Percentiles rank a stretch among this genome's conserved stretches.
These are phyloP conservation scores for Cairina moschata DNA, from an alignment of 2,113 vertebrate species.

Conservation along the genomic window DNA sequence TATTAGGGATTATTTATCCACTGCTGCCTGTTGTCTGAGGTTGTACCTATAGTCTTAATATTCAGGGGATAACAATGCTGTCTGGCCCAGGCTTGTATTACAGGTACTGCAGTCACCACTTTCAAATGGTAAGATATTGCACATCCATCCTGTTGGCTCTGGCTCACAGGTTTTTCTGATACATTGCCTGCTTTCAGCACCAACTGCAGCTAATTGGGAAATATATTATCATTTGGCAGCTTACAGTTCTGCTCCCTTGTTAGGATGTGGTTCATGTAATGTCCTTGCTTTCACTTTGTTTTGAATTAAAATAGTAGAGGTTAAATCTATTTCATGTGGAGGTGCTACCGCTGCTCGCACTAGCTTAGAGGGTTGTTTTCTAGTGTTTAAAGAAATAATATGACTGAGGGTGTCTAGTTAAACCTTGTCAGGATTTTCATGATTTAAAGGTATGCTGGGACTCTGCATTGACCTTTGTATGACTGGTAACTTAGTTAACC, in stretches of 20 bases:
- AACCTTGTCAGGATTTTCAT: background rate
- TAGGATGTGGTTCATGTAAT: background rate
- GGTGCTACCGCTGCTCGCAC: background rate
- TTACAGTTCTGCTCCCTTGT: background rate
- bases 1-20: background rate
- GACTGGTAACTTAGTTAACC: background rate
- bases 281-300: conserved; percentile 45
- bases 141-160: background rate
- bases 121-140: background rate
- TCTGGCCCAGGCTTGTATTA: background rate
- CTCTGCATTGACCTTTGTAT: background rate
- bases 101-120: background rate
- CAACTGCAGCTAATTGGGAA: background rate
- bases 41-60: background rate
- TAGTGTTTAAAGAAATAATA: conserved; percentile 1
- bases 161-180: background rate
- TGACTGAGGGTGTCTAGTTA: background rate
- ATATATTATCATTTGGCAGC: conserved; percentile 21
- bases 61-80: background rate
- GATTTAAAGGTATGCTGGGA: background rate
- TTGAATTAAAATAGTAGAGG: conserved; percentile 12
- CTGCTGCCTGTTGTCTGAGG: background rate
- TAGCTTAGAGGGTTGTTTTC: conserved; percentile 9
- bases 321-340: conserved; percentile 5
- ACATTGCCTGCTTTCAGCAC: background rate